phyloP scores from a whole-genome alignment of 1,140 invertebrate genomes.

The Bombus consobrinus region DNA sequence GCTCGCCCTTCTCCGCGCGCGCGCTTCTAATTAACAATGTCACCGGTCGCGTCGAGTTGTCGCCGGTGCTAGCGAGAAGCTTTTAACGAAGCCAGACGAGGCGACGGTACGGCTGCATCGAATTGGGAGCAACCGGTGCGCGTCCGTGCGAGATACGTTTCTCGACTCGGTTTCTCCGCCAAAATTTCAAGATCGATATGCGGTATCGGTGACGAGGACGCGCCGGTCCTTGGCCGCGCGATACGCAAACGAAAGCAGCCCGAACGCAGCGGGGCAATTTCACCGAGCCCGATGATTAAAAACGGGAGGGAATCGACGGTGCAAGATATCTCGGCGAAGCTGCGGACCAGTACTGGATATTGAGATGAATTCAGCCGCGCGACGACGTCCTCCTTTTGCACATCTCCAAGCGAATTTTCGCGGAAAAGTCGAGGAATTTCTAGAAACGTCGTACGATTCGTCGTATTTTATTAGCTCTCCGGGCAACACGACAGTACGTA shows the following conservation, averaged over 20 bases:
- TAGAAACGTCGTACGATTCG: not conserved
- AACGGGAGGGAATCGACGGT: not conserved
- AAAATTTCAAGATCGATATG: slow-evolving; percentile 27
- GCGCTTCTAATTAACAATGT: slow-evolving; percentile 47
- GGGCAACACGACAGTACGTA: not conserved
- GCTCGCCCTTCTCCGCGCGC: not conserved
- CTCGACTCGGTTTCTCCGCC: not conserved
- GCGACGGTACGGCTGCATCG: slow-evolving; percentile 42
- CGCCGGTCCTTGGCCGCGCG: not conserved
- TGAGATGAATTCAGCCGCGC: not conserved
- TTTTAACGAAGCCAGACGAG: slow-evolving; percentile 46
- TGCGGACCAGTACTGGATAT: not conserved
- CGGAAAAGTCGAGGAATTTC: not conserved
- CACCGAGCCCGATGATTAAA: not conserved
- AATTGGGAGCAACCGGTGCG: slow-evolving; percentile 36
- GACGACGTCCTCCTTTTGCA: not conserved
- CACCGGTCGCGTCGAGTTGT: not conserved
- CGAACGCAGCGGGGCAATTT: too few species aligned
- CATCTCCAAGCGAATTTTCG: not conserved
- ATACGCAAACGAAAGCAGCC: too few species aligned
- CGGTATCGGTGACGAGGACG: not conserved
- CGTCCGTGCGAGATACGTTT: slow-evolving; percentile 30
- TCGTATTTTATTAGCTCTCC: not conserved
- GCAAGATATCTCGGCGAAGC: not conserved
- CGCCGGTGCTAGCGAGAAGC: slow-evolving; percentile 9